Evolutionary conservation across 2,113 vertebrate genomes (phyloP).

Genomic region (Pygoscelis adeliae): DNA sequence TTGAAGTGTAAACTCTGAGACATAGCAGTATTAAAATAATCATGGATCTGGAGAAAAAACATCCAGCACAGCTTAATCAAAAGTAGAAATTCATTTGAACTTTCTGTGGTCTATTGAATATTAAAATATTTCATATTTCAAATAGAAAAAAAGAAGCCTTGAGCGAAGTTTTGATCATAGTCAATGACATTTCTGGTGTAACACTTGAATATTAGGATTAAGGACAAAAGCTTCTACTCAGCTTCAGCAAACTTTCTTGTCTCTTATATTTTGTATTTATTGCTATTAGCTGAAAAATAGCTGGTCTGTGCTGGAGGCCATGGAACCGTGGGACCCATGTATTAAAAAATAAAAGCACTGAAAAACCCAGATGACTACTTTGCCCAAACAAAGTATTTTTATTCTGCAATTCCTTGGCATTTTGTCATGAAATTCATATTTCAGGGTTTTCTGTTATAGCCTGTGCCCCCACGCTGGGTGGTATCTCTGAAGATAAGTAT

Average conservation of each 20-base stretch:
- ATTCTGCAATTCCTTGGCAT: neutral
- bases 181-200: conserved; percentile 14
- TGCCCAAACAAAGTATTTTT: neutral
- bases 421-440: neutral
- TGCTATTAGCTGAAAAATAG: neutral
- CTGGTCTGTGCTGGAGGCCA: neutral
- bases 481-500: neutral
- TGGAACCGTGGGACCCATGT: neutral
- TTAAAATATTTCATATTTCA: conserved; percentile 39
- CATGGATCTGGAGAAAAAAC: conserved; percentile 15
- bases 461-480: neutral
- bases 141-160: neutral
- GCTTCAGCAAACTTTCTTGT: neutral
- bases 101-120: conserved; percentile 38
- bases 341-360: neutral
- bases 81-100: conserved; percentile 52
- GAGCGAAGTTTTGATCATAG: neutral
- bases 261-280: neutral
- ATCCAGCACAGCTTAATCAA: conserved; percentile 16
- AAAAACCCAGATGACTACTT: neutral
- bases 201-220: neutral
- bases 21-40: conserved; percentile 46
- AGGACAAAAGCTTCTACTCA: neutral
- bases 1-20: conserved; percentile 48
- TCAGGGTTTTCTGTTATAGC: neutral